phyloP scores from a whole-genome alignment of 2,888 invertebrate genomes.

The Oasisia sp. region DNA sequence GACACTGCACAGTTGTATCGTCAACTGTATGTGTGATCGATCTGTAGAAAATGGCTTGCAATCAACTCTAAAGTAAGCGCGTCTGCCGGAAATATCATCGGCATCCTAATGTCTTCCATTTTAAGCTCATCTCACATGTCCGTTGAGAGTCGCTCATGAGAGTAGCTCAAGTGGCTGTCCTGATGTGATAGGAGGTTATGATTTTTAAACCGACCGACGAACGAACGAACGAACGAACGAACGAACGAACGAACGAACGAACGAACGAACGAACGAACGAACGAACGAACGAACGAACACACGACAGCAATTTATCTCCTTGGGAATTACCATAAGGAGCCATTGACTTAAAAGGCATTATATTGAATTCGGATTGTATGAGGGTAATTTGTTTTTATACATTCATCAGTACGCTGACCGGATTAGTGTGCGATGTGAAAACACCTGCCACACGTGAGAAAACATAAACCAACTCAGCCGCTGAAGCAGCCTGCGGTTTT shows the following conservation, averaged over 20 bases:
- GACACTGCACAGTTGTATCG: not conserved
- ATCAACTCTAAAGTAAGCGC: not conserved
- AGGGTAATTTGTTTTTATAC: no score
- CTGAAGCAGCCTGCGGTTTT: no score
- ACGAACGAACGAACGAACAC: no score
- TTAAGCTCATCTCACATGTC: not conserved
- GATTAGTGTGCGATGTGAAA: no score
- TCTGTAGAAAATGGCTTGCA: not conserved
- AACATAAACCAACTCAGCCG: no score
- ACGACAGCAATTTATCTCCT: no score
- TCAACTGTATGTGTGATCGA: not conserved
- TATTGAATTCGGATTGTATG: no score
- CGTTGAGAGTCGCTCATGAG: not conserved
- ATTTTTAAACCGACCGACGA: not conserved
- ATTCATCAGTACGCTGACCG: no score
- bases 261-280: not conserved
- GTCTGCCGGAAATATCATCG: not conserved
- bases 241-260: not conserved
- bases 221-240: not conserved
- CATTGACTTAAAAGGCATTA: no score
- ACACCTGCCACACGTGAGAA: no score
- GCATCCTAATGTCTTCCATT: not conserved
- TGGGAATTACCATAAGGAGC: no score
- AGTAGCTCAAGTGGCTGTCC: not conserved
- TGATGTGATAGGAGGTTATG: not conserved